Conservation (phyloP, 2,113 vertebrate genomes). For the Cryptomyrus ogoouensis region DNA sequence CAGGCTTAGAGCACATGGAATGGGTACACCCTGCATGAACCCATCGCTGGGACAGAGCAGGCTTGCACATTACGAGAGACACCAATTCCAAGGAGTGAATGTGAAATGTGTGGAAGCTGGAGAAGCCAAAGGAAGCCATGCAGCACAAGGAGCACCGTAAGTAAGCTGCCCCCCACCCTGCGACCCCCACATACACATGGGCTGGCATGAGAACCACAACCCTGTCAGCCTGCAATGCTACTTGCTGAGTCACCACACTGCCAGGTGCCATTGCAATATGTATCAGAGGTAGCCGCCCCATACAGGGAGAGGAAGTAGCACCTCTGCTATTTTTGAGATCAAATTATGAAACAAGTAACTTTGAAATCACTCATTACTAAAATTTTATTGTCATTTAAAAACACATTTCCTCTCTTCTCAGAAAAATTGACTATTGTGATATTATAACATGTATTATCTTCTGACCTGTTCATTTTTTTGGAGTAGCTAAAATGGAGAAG, state of each 20-base stretch:
- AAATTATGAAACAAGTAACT: not conserved
- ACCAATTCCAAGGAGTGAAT: not conserved
- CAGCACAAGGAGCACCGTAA: no score
- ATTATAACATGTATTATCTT: not conserved
- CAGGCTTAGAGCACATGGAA: not conserved
- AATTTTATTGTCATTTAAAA: not conserved
- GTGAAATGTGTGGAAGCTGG: not conserved
- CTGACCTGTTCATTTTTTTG: not conserved
- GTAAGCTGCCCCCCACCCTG: not conserved
- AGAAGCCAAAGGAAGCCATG: no score
- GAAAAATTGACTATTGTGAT: not conserved
- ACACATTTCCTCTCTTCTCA: not conserved
- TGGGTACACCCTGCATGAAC: not conserved
- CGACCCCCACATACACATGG: not conserved
- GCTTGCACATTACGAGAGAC: not conserved
- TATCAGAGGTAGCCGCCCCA: not conserved
- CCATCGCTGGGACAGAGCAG: not conserved
- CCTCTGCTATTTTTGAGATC: not conserved
- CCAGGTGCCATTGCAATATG: no score
- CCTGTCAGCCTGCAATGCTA: no score
- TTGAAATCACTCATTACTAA: not conserved
- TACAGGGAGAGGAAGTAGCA: not conserved
- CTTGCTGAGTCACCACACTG: no score
- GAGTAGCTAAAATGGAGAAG: not conserved
- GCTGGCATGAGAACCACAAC: not conserved